Conservation (phyloP, 2,113 vertebrate species). For the Lynx canadensis region DNA sequence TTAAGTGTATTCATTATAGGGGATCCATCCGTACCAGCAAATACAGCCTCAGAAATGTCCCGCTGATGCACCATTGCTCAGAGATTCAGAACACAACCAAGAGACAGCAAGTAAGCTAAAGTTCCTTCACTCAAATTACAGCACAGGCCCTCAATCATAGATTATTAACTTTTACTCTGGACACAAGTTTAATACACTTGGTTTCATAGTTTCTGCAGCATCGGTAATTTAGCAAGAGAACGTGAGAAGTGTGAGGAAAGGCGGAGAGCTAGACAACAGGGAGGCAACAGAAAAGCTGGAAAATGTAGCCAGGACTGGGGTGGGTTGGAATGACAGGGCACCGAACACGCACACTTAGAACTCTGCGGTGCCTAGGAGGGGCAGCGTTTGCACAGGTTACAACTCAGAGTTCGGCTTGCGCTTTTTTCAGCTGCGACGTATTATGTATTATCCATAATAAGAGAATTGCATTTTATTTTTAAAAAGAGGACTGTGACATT, state of each 20-base stretch:
- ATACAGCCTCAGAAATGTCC: neutral
- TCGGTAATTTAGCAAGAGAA: neutral
- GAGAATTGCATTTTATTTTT: neutral
- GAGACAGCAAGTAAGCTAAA: neutral
- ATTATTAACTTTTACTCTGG: neutral
- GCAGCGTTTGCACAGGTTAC: neutral
- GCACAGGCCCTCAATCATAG: neutral
- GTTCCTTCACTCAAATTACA: neutral
- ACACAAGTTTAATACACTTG: neutral
- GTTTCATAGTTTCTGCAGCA: neutral
- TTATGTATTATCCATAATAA: neutral
- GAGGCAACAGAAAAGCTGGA: neutral
- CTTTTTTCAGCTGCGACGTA: neutral
- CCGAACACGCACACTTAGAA: neutral
- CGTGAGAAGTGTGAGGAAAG: neutral
- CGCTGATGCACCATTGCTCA: neutral
- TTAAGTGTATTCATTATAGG: neutral
- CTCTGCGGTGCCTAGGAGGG: fast-evolving
- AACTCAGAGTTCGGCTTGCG: neutral
- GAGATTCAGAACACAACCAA: neutral
- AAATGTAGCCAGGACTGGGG: neutral
- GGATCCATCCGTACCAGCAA: neutral
- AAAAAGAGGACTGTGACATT: neutral
- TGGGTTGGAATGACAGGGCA: too few species aligned
- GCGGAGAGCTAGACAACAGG: neutral